Conservation (phyloP, 2,888 invertebrate genomes). For the Bursaphelenchus okinawaensis region DNA sequence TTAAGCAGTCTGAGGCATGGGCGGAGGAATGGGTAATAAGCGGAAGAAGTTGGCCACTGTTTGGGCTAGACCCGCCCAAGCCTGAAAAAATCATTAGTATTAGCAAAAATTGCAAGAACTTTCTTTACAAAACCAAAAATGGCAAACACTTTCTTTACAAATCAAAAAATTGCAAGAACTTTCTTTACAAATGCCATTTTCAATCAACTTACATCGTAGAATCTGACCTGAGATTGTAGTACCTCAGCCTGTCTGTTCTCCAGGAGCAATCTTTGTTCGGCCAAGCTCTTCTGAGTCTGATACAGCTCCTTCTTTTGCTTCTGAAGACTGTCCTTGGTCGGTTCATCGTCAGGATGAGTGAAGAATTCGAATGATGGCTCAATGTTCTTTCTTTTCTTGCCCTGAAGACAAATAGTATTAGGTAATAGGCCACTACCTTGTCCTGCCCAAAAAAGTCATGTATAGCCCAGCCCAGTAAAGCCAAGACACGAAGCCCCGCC, state of each 20-base stretch:
- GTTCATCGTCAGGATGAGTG: neutral
- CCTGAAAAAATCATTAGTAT: neutral
- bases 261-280: constrained; percentile 6
- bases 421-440: too few species aligned
- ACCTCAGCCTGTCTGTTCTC: constrained; percentile 10
- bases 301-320: constrained; percentile 1
- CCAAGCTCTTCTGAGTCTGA: constrained; percentile 3
- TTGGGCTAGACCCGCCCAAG: constrained; percentile 8
- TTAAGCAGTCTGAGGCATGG: neutral
- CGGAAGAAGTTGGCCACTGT: constrained; percentile 5
- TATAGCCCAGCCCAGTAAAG: too few species aligned
- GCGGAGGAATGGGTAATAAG: constrained; percentile 2
- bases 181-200: neutral
- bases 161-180: neutral
- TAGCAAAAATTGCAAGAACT: neutral
- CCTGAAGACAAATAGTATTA: too few species aligned
- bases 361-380: neutral
- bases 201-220: neutral
- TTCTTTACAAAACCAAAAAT: neutral
- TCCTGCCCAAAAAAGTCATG: too few species aligned
- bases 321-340: neutral
- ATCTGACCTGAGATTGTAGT: constrained; percentile 4
- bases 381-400: neutral
- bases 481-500: too few species aligned
- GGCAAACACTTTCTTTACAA: neutral